These are phyloP conservation scores for Xylocampa areola DNA, from an alignment of 2,888 invertebrate genomes.

Conservation along the genomic window DNA sequence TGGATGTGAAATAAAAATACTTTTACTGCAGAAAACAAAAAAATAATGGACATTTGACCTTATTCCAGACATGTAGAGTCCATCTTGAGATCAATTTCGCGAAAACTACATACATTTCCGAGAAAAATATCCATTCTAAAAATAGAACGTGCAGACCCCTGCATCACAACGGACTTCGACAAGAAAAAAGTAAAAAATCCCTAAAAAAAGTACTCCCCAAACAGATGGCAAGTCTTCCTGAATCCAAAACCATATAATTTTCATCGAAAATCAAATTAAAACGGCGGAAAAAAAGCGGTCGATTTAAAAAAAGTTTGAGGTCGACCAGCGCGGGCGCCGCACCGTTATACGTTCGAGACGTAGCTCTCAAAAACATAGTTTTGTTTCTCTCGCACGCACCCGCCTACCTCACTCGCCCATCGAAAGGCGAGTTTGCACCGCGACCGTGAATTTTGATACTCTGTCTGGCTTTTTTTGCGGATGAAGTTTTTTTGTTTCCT, in stretches of 20 bases:
- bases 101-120: constrained; percentile 60
- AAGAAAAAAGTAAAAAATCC: constrained; percentile 30
- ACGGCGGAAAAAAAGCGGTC: constrained; percentile 72
- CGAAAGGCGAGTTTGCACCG: constrained; percentile 68
- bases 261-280: constrained; percentile 76
- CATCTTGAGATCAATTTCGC: constrained; percentile 48
- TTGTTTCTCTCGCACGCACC: constrained; percentile 73
- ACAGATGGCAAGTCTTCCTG: constrained; percentile 61
- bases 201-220: constrained; percentile 17
- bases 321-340: constrained; percentile 75
- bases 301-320: constrained; percentile 73
- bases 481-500: constrained; percentile 32
- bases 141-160: constrained; percentile 51
- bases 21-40: constrained; percentile 16
- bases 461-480: constrained; percentile 53
- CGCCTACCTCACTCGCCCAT: constrained; percentile 82
- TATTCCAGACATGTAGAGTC: constrained; percentile 15
- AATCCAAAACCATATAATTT: constrained; percentile 67
- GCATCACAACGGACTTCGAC: constrained; percentile 7
- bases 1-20: constrained; percentile 40
- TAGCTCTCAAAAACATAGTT: constrained; percentile 52
- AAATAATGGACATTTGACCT: constrained; percentile 43
- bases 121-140: constrained; percentile 64
- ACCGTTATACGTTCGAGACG: constrained; percentile 74
- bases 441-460: constrained; percentile 77